Conservation (phyloP, 2,113 vertebrate genomes). For the Passer domesticus region DNA sequence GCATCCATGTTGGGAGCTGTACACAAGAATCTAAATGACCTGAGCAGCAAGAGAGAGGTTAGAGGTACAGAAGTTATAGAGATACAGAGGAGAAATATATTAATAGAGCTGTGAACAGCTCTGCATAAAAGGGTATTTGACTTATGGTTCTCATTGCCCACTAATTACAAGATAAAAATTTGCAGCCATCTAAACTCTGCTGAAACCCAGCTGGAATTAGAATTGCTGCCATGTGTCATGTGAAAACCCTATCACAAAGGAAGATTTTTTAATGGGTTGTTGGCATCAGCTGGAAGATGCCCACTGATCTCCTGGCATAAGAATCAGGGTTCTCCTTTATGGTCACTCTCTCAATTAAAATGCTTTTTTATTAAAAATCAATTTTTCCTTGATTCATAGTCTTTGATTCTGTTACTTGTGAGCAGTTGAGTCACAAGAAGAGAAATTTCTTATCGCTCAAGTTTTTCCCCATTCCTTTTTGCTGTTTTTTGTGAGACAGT, state of each 20-base stretch:
- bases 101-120: background rate
- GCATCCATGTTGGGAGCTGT: accelerated
- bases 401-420: background rate
- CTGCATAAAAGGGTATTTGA: background rate
- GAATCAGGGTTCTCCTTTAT: background rate
- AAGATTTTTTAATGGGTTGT: background rate
- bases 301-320: background rate
- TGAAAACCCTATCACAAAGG: background rate
- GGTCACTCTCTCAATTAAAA: background rate
- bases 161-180: background rate
- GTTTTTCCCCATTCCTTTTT: background rate
- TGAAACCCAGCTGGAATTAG: background rate
- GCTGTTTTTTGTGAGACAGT: background rate
- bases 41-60: background rate
- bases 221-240: background rate
- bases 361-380: background rate
- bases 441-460: background rate
- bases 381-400: background rate
- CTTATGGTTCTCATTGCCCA: background rate
- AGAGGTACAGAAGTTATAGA: accelerated
- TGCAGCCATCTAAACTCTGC: background rate
- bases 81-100: background rate
- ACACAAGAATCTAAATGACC: background rate
- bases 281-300: background rate
- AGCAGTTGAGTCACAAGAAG: background rate